Base-by-base conservation (phyloP, 2,113 vertebrate genomes). In the Cichladusa arquata region DNA sequence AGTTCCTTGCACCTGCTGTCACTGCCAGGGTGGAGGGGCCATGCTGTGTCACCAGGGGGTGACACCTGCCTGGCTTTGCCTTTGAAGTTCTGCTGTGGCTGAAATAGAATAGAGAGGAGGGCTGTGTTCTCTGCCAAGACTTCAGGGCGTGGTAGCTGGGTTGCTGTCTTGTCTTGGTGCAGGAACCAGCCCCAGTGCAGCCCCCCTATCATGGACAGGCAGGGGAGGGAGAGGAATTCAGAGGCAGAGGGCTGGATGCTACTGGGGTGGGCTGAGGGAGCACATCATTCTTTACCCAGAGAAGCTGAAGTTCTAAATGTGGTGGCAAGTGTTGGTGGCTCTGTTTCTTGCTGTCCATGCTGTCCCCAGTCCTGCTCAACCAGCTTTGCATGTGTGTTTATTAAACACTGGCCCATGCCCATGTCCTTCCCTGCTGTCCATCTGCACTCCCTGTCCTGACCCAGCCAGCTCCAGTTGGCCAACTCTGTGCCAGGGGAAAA, bases 141-240 rank as follows among this genome's bases (percentile, higher is more conserved):
- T 45, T 45, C 44, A 15, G 58, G 19, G n/a, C 0, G 0, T 47
- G 44, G 53, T 86, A 34, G 29, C 34, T 74, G 74, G 42, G 36
- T 26, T 71, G 53, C 38, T 71, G 61, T 60, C 23, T 51, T 54
- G 38, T n/a, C 17, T 2, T 2, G 4, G 10, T 58, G 71, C 33
- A 50, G 51, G 73, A 89, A 36, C 19, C 47, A 48, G 3, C 12
- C 20, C 40, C 50, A 44, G 33, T 4, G 7, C 22, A 57, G 66
- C 4, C 6, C 23, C 34, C 2, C 1, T 4, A 0, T n/a, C 2
- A 1, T 28, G 48, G 76, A 33, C 44, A 80, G 57, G 76, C 48
- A 76, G 76, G 53, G 44, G 26, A 9, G 26, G 50, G 25, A 72
- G 19, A 65, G 19, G 19, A 84, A 34, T 72, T 66, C 56, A 19